Evolutionary conservation across 2,113 vertebrate genomes (phyloP).

Genomic region (Periophthalmus modestus): DNA sequence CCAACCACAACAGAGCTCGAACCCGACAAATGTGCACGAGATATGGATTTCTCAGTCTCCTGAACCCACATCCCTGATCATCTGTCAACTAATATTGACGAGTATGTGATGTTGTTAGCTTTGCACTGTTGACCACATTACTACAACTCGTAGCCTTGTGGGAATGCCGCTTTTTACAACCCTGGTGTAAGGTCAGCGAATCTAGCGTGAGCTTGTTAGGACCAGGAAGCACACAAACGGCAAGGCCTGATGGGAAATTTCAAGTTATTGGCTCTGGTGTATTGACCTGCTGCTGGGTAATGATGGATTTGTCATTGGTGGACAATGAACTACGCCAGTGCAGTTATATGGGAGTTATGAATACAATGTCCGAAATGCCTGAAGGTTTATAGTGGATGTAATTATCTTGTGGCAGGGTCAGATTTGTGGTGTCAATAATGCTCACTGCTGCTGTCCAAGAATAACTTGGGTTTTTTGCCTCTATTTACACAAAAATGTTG

Average conservation of each 20-base stretch:
- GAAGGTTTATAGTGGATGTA: neutral
- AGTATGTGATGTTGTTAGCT: neutral
- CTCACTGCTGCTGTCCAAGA: neutral
- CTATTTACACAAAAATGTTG: neutral
- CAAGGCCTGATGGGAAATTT: slow-evolving; percentile 26
- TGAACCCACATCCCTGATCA: neutral
- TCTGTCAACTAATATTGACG: neutral
- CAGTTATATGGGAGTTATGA: neutral
- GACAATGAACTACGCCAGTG: neutral
- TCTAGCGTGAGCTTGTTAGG: slow-evolving; percentile 14
- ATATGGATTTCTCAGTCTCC: neutral
- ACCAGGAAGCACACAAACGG: neutral
- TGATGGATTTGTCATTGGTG: slow-evolving; percentile 15
- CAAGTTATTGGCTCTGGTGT: neutral
- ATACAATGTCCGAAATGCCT: neutral
- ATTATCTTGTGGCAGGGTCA: neutral
- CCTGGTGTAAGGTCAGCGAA: slow-evolving; percentile 2
- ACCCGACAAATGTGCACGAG: neutral
- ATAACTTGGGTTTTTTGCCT: neutral
- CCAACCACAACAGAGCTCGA: neutral
- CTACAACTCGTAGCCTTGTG: neutral
- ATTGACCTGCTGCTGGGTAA: slow-evolving; percentile 25
- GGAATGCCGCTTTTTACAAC: slow-evolving; percentile 23
- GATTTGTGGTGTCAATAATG: neutral
- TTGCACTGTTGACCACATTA: slow-evolving; percentile 1